These are phyloP conservation scores for Athalia cordata DNA, from an alignment of 2,888 invertebrate species.

Conservation along the genomic window DNA sequence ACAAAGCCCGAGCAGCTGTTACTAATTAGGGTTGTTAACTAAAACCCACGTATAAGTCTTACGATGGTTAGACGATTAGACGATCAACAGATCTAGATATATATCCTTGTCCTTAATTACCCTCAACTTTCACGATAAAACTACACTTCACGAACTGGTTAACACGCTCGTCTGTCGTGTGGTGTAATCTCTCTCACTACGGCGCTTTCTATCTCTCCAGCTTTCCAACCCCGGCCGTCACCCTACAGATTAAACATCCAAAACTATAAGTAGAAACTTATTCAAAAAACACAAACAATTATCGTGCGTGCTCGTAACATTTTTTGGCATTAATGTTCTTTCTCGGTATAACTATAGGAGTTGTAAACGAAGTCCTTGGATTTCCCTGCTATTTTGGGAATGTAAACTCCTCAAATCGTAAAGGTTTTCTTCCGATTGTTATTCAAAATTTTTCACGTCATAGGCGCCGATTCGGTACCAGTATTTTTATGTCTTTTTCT, in stretches of 20 bases:
- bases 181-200: not conserved
- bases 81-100: constrained; percentile 7
- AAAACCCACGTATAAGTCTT: not conserved
- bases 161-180: not conserved
- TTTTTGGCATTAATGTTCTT: not conserved
- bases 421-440: not conserved
- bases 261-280: not conserved
- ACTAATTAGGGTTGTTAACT: not conserved
- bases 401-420: not conserved
- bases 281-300: not conserved
- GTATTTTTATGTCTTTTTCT: not conserved
- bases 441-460: not conserved
- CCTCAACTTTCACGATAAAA: constrained; percentile 9
- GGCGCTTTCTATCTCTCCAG: not conserved
- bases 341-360: not conserved
- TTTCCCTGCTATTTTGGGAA: not conserved
- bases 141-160: constrained; percentile 7
- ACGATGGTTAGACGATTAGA: not conserved
- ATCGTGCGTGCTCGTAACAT: not conserved
- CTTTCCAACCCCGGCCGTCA: not conserved
- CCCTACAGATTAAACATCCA: not conserved
- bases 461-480: constrained; percentile 7
- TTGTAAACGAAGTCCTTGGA: too few relatives aligned
- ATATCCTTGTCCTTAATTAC: not conserved
- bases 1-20: not conserved